Evolutionary conservation across 2,888 invertebrate species (phyloP), one percentile per base, ranked within the genome.

Genomic region (Clepsis dumicolana): DNA sequence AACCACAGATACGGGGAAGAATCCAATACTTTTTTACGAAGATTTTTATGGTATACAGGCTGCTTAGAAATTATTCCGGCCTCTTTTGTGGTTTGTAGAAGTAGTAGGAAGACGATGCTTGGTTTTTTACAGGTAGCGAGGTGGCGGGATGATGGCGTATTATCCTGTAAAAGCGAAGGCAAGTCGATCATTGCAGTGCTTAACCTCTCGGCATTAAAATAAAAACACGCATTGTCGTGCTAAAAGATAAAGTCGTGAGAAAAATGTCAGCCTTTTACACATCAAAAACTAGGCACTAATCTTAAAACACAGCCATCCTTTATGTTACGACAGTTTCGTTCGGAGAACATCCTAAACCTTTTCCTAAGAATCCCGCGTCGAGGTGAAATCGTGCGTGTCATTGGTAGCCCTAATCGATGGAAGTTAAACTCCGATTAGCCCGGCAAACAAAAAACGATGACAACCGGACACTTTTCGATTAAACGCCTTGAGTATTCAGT

Each of bases 1-100:
- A 24, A 24, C 35, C 57, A 57, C 4, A 38, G 57, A 44, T 44
- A 57, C 57, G 57, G 12, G 38, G n/a, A 57, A 32, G 57, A 57
- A 57, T 57, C 24, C 57, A 2, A 38, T 10, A 7, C 57, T 38
- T 57, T 38, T 57, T 57, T 56, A 54, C 4, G 5, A 10, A 5
- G 16, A 12, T 54, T 29, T 32, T 54, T 32, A 21, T 10, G n/a
- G n/a, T 53, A 12, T 18, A 54, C 32, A 54, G 57, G 24, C 24
- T 57, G 57, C 14, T 57, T 24, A 1, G 8, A 32, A 7, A 16
- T 44, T 53, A 27, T 29, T 1, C 12, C 24, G 14, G 2, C 29
- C 8, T 29, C 4, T 24, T 24, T 52, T 25, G 14, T 7, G 10
- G 12, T 14, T 10, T 3, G 35, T 35, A 12, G n/a, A n/a, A n/a